Conservation (phyloP, 1,140 invertebrate genomes). For the Campoletis sonorensis region DNA sequence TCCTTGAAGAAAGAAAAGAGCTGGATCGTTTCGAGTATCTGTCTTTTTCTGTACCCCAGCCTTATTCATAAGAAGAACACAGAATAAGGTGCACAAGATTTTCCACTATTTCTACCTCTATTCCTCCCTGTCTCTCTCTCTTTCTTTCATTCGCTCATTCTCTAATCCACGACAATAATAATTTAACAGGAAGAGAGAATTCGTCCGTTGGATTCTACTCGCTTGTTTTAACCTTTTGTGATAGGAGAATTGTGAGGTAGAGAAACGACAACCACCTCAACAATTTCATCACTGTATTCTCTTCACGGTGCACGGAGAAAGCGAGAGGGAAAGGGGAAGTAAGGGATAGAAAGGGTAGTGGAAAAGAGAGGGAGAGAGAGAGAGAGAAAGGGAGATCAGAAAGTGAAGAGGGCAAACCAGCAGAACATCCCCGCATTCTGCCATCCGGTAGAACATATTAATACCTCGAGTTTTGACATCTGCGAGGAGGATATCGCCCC, state of each 20-base stretch:
- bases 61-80: no score
- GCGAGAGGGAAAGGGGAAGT: neutral
- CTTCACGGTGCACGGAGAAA: neutral
- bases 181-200: conserved; percentile 61
- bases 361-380: neutral
- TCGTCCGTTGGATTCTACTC: neutral
- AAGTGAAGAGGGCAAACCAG: conserved; percentile 35
- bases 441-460: conserved; percentile 73
- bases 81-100: neutral
- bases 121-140: neutral
- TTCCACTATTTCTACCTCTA: neutral
- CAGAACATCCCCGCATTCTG: conserved; percentile 49
- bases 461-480: conserved; percentile 76
- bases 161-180: conserved; percentile 54
- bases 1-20: neutral
- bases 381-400: neutral
- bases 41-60: no score
- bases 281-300: neutral
- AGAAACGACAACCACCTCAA: neutral
- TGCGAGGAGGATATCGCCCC: conserved; percentile 41
- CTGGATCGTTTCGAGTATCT: neutral
- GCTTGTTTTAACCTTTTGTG: conserved; percentile 1
- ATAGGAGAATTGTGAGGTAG: neutral
- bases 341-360: neutral
- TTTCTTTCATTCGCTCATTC: neutral